Evolutionary conservation across 2,888 invertebrate genomes (phyloP), one percentile per base, ranked within the genome.

Genomic region (Papilio protenor): DNA sequence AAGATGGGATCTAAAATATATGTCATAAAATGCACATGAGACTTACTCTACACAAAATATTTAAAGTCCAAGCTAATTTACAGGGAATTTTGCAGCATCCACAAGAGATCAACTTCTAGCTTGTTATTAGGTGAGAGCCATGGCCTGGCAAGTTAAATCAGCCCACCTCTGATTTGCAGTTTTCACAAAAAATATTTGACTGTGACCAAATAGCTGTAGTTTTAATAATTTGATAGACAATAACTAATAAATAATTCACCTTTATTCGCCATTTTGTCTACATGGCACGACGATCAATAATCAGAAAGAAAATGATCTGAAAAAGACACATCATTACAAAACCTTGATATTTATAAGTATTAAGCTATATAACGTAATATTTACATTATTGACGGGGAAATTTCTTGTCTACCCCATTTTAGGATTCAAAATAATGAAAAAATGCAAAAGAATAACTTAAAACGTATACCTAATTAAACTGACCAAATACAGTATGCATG

Each of bases 1-100:
- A 88, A 77, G 45, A 88, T 82, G 21, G 79, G 61, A 76, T 79
- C 85, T 87, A 79, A 79, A 77, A 69, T 69, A 47, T 78, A 79
- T 49, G 5, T 16, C 4, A 49, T 49, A 77, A 33, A 64, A 74
- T 74, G 77, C 27, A 75, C 76, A 76, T 66, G 72, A 55, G 57
- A 74, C 59, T 69, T 21, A 55, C 18, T 55, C n/a, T 21, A 76
- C 27, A 16, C 72, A 47, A 76, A 57, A 23, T 23, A 12, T 21
- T 11, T 21, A 49, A 49, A 14, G 8, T n/a, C 18, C 8, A 18
- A 55, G 47, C 47, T 47, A 14, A 11, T 33, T 33, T 5, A 33
- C 33, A 8, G 5, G 40, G 8, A 40, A 40, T n/a, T n/a, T 55
- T 55, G 49, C 4, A 12, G 12, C 16, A 16, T 14, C 49, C 4